Conservation (phyloP, 2,888 invertebrate genomes). For the Luperina testacea region DNA sequence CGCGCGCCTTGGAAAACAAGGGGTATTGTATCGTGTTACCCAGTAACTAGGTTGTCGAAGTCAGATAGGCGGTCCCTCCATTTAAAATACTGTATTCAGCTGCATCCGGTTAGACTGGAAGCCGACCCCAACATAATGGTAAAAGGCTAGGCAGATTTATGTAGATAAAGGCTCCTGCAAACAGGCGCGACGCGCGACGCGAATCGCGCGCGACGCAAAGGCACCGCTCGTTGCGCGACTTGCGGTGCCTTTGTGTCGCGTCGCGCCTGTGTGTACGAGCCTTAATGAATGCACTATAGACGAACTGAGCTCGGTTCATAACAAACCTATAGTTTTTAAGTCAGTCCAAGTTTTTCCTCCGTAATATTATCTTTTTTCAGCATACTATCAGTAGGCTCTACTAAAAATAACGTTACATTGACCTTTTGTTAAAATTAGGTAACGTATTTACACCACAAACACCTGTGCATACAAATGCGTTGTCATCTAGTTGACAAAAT, state of each 20-base stretch:
- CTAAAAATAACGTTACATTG: conserved; percentile 43
- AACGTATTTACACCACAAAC: conserved; percentile 16
- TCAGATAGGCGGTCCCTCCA: not conserved
- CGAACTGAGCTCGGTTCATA: too few species aligned
- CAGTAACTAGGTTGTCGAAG: not conserved
- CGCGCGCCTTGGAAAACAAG: not conserved
- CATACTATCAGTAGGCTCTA: not conserved
- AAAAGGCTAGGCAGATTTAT: not conserved
- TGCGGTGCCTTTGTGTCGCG: too few species aligned
- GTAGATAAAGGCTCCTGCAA: too few species aligned
- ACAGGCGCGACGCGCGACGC: too few species aligned
- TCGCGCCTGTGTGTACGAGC: too few species aligned
- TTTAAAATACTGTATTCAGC: not conserved
- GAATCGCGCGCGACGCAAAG: too few species aligned
- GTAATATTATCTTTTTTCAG: not conserved
- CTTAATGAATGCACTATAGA: not conserved
- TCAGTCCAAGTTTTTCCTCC: not conserved
- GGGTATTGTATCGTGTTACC: not conserved
- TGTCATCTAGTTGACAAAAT: conserved; percentile 19
- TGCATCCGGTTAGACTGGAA: not conserved
- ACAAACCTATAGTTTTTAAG: not conserved
- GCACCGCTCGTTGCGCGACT: too few species aligned
- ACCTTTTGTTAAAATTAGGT: conserved; percentile 26
- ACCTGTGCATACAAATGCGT: conserved; percentile 16
- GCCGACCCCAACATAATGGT: not conserved